Base-by-base conservation (phyloP, 2,888 invertebrate species). In the Rhopalosiphum nymphaeae region DNA sequence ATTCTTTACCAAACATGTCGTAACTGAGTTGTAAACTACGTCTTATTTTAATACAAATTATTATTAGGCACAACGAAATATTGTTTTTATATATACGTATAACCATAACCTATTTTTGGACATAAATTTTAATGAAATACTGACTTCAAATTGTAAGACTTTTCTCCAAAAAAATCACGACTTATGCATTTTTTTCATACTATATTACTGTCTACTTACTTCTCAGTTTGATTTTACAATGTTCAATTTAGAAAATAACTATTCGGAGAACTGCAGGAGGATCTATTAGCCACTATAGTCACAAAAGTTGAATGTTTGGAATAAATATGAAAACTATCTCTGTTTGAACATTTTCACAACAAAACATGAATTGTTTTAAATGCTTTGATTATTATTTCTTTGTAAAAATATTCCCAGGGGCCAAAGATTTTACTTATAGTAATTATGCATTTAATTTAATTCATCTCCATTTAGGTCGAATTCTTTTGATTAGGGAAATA, bases 1-100 rank as follows among this genome's bases (percentile, higher is more conserved):
- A 56, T 56, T 88, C 53, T 88, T 88, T 56, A 56, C 53, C 53
- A 10, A 88, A 88, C 88, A 53, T 88, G 53, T 36, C 53, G 88
- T 88, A 88, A 88, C 36, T 7, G 29, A 88, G 36, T 56, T 53
- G 25, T n/a, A 53, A 88, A 56, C 53, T 88, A 56, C 88, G 88
- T 25, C 21, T 88, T 88, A 88, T 88, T 88, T 36, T 49, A 88
- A 88, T 16, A 53, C 49, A 53, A 88, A 78, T 36, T n/a, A 7
- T 16, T 36, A 78, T 53, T 88, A 88, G 88, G n/a, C 88, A 53
- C 87, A 36, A 53, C 53, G 56, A 26, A 53, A 36, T 36, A 36
- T 78, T 78, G 36, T 78, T 16, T 36, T 78, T 36, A 36, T 36
- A 53, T 16, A 53, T 53, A 53, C 49, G 67, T 36, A 10, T 67